Percentiles rank a stretch among this genome's conserved stretches.
phyloP scores from a whole-genome alignment of 2,797 vertebrate species.

The Pteropus rufus region DNA sequence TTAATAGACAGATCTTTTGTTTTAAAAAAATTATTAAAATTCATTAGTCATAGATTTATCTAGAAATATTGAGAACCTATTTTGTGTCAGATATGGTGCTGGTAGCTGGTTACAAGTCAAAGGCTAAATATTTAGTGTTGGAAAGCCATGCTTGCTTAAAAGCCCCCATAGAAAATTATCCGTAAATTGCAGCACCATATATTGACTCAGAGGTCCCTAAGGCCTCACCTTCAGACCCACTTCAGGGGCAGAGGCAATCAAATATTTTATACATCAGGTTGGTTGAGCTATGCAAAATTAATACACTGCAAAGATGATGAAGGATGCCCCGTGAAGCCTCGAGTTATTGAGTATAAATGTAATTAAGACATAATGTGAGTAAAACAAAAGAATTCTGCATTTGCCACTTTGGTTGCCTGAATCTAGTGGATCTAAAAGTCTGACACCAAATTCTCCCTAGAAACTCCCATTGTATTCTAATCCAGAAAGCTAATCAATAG shows the following conservation, averaged over 20 bases:
- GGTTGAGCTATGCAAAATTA: not conserved
- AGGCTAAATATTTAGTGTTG: not conserved
- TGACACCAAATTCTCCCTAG: not conserved
- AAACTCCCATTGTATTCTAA: not conserved
- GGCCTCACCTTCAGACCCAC: not conserved
- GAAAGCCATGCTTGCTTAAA: not conserved
- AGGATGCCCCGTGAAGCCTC: not conserved
- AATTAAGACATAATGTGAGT: conserved; percentile 10
- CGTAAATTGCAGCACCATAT: not conserved
- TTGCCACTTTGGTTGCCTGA: not conserved
- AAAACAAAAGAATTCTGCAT: not conserved
- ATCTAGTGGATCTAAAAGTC: not conserved
- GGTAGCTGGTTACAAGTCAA: not conserved
- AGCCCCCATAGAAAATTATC: not conserved
- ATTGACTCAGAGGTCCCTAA: not conserved
- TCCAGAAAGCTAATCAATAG: not conserved
- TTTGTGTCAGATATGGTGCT: not conserved
- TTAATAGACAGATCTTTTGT: not conserved
- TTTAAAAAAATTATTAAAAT: conserved; percentile 32
- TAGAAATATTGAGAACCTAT: not conserved
- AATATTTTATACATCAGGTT: not conserved
- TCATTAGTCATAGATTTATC: not conserved
- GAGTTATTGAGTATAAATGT: not conserved
- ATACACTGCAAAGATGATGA: not conserved
- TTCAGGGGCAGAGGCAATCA: not conserved